Conservation (phyloP, 2,888 invertebrate species). For the Sussaba pulchella region DNA sequence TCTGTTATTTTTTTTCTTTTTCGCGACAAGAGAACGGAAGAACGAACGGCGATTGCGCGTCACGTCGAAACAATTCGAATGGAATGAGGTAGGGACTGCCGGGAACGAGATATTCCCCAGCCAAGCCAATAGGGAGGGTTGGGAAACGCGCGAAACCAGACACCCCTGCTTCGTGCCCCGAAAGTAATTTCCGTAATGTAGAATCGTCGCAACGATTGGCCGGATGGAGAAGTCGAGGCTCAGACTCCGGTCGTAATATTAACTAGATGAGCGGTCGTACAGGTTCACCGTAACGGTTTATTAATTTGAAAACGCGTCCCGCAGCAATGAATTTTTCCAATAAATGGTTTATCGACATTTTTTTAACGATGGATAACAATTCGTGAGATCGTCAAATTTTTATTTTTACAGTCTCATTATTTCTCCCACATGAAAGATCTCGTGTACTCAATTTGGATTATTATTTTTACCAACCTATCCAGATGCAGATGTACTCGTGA, state of each 20-base stretch:
- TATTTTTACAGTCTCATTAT: too few species aligned
- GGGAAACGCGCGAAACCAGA: constrained; percentile 3
- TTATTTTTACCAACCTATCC: too few species aligned
- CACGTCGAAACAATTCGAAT: constrained; percentile 46
- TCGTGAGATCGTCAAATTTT: too few species aligned
- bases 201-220: constrained; percentile 10
- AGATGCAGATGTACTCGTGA: too few species aligned
- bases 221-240: not conserved
- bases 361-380: too few species aligned
- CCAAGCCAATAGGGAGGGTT: constrained; percentile 26
- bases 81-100: constrained; percentile 20
- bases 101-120: not conserved
- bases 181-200: constrained; percentile 54
- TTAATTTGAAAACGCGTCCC: not conserved
- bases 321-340: too few species aligned
- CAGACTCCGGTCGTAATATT: not conserved
- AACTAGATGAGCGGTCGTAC: not conserved
- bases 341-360: too few species aligned
- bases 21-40: too few species aligned
- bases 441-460: too few species aligned
- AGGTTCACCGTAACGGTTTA: not conserved
- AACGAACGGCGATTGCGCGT: constrained; percentile 3
- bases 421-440: too few species aligned
- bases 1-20: too few species aligned
- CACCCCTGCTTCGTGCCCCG: constrained; percentile 8